These are phyloP conservation scores for Gouania willdenowi DNA, from an alignment of 2,797 vertebrate species.

Conservation along the genomic window DNA sequence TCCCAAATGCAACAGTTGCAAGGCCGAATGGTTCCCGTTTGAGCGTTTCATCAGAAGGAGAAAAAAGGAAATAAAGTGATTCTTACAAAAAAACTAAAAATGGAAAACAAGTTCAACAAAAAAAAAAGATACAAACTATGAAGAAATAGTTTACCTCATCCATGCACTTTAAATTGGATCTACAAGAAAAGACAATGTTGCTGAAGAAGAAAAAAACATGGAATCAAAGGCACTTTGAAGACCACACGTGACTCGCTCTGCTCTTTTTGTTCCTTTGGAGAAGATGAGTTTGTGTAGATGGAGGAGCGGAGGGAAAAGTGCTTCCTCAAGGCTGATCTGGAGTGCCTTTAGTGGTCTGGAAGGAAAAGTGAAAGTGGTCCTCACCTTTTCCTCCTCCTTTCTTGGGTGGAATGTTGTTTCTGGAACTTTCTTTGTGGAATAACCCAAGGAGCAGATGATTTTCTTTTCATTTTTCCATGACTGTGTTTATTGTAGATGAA, in stretches of 20 bases:
- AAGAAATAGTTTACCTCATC: constrained; percentile 98
- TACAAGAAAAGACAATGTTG: constrained; percentile 57
- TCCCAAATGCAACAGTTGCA: constrained; percentile 97
- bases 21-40: constrained; percentile 96
- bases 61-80: constrained; percentile 39
- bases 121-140: constrained; percentile 66
- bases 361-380: constrained; percentile 36
- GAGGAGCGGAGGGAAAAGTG: constrained; percentile 66
- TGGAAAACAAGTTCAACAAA: constrained; percentile 45
- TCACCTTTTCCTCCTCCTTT: constrained; percentile 43
- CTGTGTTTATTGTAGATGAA: constrained; percentile 66
- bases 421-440: constrained; percentile 60
- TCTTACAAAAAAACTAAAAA: constrained; percentile 47
- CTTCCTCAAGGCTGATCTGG: constrained; percentile 68
- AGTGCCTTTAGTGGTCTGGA: constrained; percentile 73
- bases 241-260: constrained; percentile 78
- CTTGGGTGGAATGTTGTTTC: constrained; percentile 48
- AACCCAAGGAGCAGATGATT: constrained; percentile 45
- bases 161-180: constrained; percentile 96
- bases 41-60: constrained; percentile 71
- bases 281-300: constrained; percentile 69
- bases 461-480: constrained; percentile 53
- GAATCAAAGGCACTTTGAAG: constrained; percentile 87
- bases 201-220: constrained; percentile 65
- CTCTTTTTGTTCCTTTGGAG: constrained; percentile 68